These are phyloP conservation scores for Pocillopora damicornis DNA, from an alignment of 64 coral and sea anemone species.

Conservation along the genomic window DNA sequence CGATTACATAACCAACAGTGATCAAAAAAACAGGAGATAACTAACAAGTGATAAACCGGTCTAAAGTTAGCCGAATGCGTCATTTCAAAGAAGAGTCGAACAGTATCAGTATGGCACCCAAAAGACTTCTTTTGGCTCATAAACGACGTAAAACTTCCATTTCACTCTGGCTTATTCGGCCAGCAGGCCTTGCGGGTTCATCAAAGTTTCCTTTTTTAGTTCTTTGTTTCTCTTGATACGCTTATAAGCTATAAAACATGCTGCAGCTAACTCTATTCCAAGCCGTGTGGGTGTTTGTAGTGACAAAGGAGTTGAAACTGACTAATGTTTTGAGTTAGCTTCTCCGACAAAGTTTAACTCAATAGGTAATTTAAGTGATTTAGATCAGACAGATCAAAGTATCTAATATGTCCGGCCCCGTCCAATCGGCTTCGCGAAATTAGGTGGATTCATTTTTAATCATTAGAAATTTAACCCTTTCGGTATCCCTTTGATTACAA, in stretches of 20 bases:
- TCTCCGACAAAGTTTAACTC: neutral
- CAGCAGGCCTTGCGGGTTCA: neutral
- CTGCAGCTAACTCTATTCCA: too few species aligned
- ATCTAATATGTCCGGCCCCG: neutral
- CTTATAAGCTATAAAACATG: neutral
- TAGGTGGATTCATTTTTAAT: slow-evolving; percentile 3
- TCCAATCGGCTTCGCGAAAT: neutral
- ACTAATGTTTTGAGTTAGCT: neutral
- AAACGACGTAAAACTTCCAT: neutral
- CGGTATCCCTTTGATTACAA: neutral
- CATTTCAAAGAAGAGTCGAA: neutral
- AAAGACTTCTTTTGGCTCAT: neutral
- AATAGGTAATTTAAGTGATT: neutral
- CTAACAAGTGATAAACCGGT: neutral
- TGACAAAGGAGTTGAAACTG: neutral
- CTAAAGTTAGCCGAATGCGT: neutral
- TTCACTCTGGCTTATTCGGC: neutral
- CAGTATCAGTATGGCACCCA: neutral
- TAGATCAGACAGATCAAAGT: neutral
- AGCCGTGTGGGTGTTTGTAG: too few species aligned
- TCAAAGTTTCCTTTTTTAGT: neutral
- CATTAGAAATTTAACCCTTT: slow-evolving; percentile 10
- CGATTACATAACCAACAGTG: neutral
- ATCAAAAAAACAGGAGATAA: neutral
- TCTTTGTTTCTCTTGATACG: neutral